phyloP scores from a whole-genome alignment of 2,797 vertebrate genomes.

The Leptatherina wallacei region DNA sequence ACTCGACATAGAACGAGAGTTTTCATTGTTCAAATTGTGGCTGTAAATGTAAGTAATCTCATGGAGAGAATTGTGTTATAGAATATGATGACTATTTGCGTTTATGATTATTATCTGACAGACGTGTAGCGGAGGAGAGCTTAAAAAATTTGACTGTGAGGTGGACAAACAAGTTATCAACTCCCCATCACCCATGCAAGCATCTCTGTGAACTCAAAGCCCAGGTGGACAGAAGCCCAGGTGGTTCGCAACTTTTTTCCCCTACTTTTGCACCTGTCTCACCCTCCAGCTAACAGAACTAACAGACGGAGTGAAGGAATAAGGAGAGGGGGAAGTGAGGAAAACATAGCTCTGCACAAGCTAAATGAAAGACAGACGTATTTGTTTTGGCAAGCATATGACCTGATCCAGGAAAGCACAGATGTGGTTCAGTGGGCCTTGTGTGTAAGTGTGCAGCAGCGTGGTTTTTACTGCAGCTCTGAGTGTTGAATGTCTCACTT shows the following conservation, averaged over 20 bases:
- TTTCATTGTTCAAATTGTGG: no score
- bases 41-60: background rate
- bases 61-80: background rate
- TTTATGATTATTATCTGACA: background rate
- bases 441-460: constrained; percentile 12
- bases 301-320: constrained; percentile 33
- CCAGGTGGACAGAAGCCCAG: constrained; percentile 36
- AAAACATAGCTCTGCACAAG: constrained; percentile 53
- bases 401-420: constrained; percentile 69
- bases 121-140: background rate
- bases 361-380: constrained; percentile 74
- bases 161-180: background rate
- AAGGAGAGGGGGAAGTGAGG: constrained; percentile 25
- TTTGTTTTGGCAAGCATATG: constrained; percentile 69
- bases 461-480: constrained; percentile 55
- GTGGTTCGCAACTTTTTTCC: constrained; percentile 41
- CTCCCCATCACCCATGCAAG: constrained; percentile 9
- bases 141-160: background rate
- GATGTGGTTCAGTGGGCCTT: constrained; percentile 64
- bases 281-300: constrained; percentile 49
- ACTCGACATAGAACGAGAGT: no score
- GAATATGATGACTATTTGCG: background rate
- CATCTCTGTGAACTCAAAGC: constrained; percentile 20
- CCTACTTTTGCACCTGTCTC: constrained; percentile 57
- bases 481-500: constrained; percentile 76